phyloP scores from a whole-genome alignment of 1,140 invertebrate genomes.

The Phocides pigmalion region DNA sequence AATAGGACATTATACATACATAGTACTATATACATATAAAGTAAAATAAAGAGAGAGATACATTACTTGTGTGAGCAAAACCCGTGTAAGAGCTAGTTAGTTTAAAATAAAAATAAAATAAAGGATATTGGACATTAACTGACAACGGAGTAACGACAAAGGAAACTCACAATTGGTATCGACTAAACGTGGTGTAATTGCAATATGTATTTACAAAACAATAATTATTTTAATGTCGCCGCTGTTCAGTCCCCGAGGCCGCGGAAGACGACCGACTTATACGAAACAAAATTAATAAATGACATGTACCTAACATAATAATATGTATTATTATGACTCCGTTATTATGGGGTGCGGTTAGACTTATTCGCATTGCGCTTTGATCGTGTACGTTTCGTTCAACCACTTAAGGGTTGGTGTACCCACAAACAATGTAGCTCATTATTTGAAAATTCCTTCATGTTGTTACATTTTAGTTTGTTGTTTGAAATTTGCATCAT shows the following conservation, averaged over 20 bases:
- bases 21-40: too few species aligned
- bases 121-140: background rate
- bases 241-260: slow-evolving; percentile 41
- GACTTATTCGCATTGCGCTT: slow-evolving; percentile 58
- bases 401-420: slow-evolving; percentile 64
- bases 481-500: too few species aligned
- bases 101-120: too few species aligned
- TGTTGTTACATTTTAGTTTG: slow-evolving; percentile 7
- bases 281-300: slow-evolving; percentile 57
- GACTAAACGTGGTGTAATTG: slow-evolving; percentile 18
- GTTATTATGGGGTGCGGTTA: slow-evolving; percentile 55
- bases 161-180: slow-evolving; percentile 17
- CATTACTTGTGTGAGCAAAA: too few species aligned
- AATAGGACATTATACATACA: too few species aligned
- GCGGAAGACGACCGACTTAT: slow-evolving; percentile 53
- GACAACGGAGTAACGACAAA: slow-evolving; percentile 9
- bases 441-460: slow-evolving; percentile 54
- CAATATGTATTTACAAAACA: slow-evolving; percentile 20
- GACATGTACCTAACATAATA: slow-evolving; percentile 47
- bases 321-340: slow-evolving; percentile 57
- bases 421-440: slow-evolving; percentile 67
- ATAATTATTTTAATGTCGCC: slow-evolving; percentile 28
- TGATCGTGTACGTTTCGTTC: slow-evolving; percentile 54
- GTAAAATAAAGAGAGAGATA: too few species aligned
- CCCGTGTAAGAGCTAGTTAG: too few species aligned